Base-by-base conservation (phyloP, 2,797 vertebrate genomes). In the Alectoris magna region DNA sequence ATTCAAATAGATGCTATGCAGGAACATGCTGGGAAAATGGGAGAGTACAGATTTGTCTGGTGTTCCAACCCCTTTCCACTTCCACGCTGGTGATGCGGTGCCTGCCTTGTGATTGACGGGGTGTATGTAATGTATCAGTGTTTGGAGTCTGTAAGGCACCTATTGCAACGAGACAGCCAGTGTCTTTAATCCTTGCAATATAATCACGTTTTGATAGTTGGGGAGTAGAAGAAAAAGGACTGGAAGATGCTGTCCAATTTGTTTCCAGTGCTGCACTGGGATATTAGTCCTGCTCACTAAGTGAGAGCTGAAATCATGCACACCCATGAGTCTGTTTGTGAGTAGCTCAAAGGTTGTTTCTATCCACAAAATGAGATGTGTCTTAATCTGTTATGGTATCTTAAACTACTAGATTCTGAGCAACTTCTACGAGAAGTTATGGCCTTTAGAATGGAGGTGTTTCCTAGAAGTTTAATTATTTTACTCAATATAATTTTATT, bases 391-490 rank as follows among this genome's bases (percentile, higher is more conserved):
- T 53, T 51, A 2, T 31, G 53, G 48, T 16, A 8, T 39, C 24
- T 66, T 64, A 29, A 80, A 26, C 39, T 48, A 53, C 43, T 13
- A 73, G 67, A 49, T 78, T 73, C 70, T 60, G 69, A 84, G 78
- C 51, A 68, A 38, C 59, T 91, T 49, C 88, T 92, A 36, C 43
- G 70, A 76, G 38, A 51, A 85, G 49, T 69, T 81, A 0, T n/a
- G 31, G 58, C 70, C 39, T 91, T 53, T 39, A 81, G 83, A 84
- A 79, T 38, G 11, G 86, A 76, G 73, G 13, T 5, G 31, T 36
- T 84, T 95, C 38, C 29, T 34, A n/a, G 39, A 22, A 75, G 44
- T 84, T 87, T 83, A 85, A 81, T 76, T 43, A 12, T 8, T n/a
- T 82, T 56, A 82, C 36, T 70, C 58, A 27, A 10, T 83, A 17